Evolutionary conservation across 2,888 invertebrate species (phyloP).

Genomic region (Nymphalis urticae): DNA sequence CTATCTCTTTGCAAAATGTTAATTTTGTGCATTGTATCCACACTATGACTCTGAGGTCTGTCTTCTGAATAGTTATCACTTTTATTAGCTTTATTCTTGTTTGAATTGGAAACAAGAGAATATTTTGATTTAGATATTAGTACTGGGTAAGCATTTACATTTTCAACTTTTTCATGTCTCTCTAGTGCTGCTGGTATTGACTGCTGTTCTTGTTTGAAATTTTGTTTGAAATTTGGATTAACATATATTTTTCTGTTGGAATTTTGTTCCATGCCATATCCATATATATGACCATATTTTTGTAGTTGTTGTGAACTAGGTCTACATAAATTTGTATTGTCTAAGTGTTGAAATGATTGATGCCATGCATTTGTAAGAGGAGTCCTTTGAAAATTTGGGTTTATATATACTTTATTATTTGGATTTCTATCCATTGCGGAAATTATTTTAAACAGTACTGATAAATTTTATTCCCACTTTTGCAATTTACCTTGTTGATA

Average conservation of each 20-base stretch:
- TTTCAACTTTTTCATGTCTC: conserved; percentile 8
- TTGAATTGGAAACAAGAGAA: conserved; percentile 31
- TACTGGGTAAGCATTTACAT: conserved; percentile 5
- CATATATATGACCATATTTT: conserved; percentile 24
- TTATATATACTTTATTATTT: conserved; percentile 64
- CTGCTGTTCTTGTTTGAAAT: not conserved
- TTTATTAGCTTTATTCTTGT: not conserved
- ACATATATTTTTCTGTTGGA: conserved; percentile 66
- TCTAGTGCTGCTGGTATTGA: not conserved
- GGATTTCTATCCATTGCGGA: conserved; percentile 42
- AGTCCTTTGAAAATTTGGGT: conserved; percentile 67
- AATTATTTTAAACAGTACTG: conserved; percentile 68
- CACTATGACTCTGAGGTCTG: not conserved
- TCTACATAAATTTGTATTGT: conserved; percentile 57
- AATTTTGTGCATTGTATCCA: conserved; percentile 2
- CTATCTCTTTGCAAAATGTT: not conserved
- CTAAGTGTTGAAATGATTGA: conserved; percentile 31
- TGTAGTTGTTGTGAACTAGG: conserved; percentile 48
- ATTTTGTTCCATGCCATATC: conserved; percentile 34
- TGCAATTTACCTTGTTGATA: conserved; percentile 84
- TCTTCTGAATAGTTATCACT: conserved; percentile 10
- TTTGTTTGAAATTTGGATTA: conserved; percentile 71
- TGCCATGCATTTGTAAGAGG: conserved; percentile 27
- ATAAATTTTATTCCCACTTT: conserved; percentile 88
- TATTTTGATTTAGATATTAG: conserved; percentile 38